Percentiles rank a stretch among this genome's conserved stretches.
Evolutionary conservation across 2,113 vertebrate genomes (phyloP).

Genomic region (Drymodes brunneopygia): DNA sequence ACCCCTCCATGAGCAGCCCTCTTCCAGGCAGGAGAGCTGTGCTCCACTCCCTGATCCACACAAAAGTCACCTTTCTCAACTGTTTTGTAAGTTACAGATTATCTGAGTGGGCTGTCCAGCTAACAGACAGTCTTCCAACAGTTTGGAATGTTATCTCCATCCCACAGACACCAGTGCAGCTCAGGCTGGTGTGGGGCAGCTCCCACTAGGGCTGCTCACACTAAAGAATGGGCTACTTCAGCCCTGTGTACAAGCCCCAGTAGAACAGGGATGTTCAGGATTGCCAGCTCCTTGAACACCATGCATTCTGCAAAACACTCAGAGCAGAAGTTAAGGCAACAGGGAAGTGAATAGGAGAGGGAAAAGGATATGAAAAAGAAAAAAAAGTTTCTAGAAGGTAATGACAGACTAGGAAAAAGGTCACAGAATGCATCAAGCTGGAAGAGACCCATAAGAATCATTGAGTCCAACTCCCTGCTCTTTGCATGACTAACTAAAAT

Average conservation of each 20-base stretch:
- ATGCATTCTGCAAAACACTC: not conserved
- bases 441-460: not conserved
- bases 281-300: not conserved
- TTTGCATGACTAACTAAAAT: not conserved
- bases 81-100: not conserved
- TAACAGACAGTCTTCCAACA: not conserved
- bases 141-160: not conserved
- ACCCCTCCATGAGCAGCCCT: not conserved
- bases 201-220: accelerated
- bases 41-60: not conserved
- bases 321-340: not conserved
- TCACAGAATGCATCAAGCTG: not conserved
- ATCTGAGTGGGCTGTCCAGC: not conserved
- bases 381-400: not conserved
- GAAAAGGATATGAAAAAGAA: not conserved
- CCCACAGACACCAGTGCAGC: not conserved
- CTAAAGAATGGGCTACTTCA: accelerated
- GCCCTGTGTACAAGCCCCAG: not conserved
- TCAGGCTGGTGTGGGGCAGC: not conserved
- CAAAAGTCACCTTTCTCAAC: not conserved
- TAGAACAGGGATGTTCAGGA: not conserved
- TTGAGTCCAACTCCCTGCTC: not conserved
- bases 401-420: not conserved
- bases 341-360: not conserved
- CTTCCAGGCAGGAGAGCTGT: not conserved